Evolutionary conservation across 2,797 vertebrate genomes (phyloP).

Genomic region (Danio aesculapii): DNA sequence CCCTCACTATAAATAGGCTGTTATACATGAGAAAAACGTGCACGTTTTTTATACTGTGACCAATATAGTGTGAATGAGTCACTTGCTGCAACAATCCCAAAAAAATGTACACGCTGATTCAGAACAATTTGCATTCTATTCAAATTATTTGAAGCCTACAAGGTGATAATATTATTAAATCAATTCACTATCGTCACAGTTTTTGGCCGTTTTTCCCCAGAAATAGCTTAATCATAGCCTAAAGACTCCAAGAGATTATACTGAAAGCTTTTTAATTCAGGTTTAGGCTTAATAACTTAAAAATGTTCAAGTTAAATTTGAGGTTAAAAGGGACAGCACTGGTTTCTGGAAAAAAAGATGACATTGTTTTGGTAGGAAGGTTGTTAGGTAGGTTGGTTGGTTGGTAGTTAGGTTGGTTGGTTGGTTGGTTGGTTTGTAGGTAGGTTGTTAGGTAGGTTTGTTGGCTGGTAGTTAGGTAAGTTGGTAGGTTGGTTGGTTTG

Average conservation of each 20-base stretch:
- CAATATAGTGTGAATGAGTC: background rate
- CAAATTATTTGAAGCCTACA: background rate
- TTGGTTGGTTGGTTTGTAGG: too few relatives aligned
- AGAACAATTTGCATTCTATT: background rate
- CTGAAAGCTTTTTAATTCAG: background rate
- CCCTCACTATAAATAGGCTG: conserved; percentile 72
- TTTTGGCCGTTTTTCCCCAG: background rate
- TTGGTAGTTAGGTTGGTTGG: too few relatives aligned
- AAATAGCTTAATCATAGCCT: background rate
- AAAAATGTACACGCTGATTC: background rate
- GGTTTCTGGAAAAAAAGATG: background rate
- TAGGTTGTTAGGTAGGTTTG: too few relatives aligned
- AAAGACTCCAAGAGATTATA: background rate
- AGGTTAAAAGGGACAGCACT: background rate
- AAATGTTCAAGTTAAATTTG: background rate
- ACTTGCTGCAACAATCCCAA: background rate
- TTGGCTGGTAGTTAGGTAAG: too few relatives aligned
- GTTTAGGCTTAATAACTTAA: background rate
- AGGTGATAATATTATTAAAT: background rate
- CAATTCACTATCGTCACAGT: background rate
- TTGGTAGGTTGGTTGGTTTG: too few relatives aligned
- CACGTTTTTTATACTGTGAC: conserved; percentile 9
- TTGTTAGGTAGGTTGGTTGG: too few relatives aligned
- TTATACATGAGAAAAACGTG: conserved; percentile 63
- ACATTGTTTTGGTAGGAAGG: too few relatives aligned